These are phyloP conservation scores for Myrmecobius fasciatus DNA, from an alignment of 2,113 vertebrate species.

Conservation along the genomic window DNA sequence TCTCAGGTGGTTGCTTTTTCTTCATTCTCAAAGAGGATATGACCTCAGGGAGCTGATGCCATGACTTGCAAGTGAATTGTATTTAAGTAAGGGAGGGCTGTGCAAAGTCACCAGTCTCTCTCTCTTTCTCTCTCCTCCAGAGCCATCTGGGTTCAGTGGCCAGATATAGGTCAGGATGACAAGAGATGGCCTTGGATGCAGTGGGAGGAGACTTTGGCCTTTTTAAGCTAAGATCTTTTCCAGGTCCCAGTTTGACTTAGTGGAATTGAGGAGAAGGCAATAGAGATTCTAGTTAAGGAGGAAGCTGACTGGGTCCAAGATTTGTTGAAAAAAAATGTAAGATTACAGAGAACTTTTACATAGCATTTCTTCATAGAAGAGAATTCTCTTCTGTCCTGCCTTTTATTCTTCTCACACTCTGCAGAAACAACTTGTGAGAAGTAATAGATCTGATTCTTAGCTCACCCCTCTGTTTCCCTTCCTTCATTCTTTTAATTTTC, in stretches of 20 bases:
- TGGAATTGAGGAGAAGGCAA: not conserved
- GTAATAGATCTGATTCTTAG: not conserved
- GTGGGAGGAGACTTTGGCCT: no score
- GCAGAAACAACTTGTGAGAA: not conserved
- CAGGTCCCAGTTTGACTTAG: no score
- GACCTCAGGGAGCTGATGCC: no score
- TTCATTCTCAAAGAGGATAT: no score
- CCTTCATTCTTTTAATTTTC: not conserved
- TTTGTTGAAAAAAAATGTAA: not conserved
- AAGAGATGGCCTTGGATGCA: no score
- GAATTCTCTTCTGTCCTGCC: not conserved
- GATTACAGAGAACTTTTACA: not conserved
- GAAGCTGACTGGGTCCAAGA: not conserved
- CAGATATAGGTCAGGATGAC: no score
- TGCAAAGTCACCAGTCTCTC: no score
- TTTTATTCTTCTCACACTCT: not conserved
- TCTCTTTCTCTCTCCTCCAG: no score
- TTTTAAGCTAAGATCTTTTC: no score
- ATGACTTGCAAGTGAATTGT: no score
- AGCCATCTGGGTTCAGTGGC: no score
- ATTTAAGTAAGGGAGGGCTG: no score
- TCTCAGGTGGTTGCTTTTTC: not conserved
- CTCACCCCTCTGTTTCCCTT: not conserved
- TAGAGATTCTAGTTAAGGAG: not conserved
- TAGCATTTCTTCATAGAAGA: not conserved